Evolutionary conservation across 2,888 invertebrate genomes (phyloP), one percentile per base, ranked within the genome.

Genomic region (Labia minor): DNA sequence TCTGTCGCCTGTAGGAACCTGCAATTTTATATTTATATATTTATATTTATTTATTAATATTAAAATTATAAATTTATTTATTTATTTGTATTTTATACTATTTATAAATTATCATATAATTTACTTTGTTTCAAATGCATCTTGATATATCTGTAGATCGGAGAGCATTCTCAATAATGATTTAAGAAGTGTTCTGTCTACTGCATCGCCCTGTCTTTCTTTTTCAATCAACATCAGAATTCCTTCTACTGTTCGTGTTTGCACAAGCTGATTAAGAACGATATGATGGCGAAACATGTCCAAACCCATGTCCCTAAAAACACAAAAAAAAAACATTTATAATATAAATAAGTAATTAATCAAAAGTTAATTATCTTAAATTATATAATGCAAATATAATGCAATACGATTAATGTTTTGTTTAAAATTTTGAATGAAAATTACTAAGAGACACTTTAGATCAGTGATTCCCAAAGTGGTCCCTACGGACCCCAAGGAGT

Each of bases 161-260:
- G 95, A 94, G 67, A 99, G 82, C 98, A 99, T 99, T 72, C 97
- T 82, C 33, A 99, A 83, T 65, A 98, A 81, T 70, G 92, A 95
- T 78, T 98, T 98, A 19, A 99, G 83, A 72, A 99, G 81, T 0
- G 91, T 91, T 70, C 96, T 85, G 78, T 99, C 96, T 0, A 95
- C 93, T 6, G 92, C 85, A 76, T 97, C 95, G 0, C 97, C 98
- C 71, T 89, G 90, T 1, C 99, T 83, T 78, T 99, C 99, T 70
- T 90, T 87, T 76, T 96, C 95, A 66, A 99, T 97, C 10, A 97
- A 82, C 81, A 90, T 84, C 67, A 99, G 81, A 19, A 99, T 80
- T 0, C 97, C 97, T 74, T 95, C 95, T 10, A 98, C 95, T 0
- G 95, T 92, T 70, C 95, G 85, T 14, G 90, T 90, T 80, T 96